These are phyloP conservation scores for Tribolium castaneum DNA, from an alignment of 1,140 invertebrate genomes.

Conservation along the genomic window DNA sequence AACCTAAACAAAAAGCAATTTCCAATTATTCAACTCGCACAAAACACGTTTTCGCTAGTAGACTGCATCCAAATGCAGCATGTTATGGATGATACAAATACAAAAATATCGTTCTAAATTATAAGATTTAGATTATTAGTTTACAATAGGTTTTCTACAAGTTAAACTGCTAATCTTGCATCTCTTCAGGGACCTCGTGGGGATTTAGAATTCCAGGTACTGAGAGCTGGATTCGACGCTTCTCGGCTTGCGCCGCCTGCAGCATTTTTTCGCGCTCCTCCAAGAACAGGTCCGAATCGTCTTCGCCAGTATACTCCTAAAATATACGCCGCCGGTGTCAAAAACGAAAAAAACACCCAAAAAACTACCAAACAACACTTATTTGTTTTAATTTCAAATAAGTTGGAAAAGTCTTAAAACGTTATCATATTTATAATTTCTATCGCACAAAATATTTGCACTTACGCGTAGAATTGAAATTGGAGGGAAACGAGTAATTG, in stretches of 20 bases:
- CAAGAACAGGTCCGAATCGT: constrained; percentile 96
- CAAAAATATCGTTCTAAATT: constrained; percentile 57
- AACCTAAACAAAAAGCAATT: constrained; percentile 24
- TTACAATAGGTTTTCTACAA: constrained; percentile 45
- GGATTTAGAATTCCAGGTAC: constrained; percentile 98
- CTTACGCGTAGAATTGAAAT: too few relatives aligned
- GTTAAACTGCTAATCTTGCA: constrained; percentile 84
- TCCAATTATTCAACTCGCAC: constrained; percentile 38
- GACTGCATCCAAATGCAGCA: constrained; percentile 37
- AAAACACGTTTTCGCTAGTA: constrained; percentile 50
- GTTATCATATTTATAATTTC: too few relatives aligned
- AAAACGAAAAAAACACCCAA: background rate
- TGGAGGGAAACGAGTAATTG: too few relatives aligned
- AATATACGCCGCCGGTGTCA: background rate
- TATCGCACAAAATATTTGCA: too few relatives aligned
- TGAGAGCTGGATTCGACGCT: constrained; percentile 89
- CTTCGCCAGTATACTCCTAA: constrained; percentile 97
- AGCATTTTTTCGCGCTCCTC: constrained; percentile 94
- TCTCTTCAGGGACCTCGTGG: constrained; percentile 96
- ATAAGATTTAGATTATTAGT: constrained; percentile 44
- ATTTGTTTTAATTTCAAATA: too few relatives aligned
- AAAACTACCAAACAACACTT: too few relatives aligned
- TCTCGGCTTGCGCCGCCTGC: constrained; percentile 91
- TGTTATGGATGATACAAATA: constrained; percentile 55
- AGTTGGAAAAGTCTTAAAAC: too few relatives aligned